Evolutionary conservation across 1,140 invertebrate species (phyloP), one percentile per base, ranked within the genome.

Genomic region (Brachionus asplanchnoidis): DNA sequence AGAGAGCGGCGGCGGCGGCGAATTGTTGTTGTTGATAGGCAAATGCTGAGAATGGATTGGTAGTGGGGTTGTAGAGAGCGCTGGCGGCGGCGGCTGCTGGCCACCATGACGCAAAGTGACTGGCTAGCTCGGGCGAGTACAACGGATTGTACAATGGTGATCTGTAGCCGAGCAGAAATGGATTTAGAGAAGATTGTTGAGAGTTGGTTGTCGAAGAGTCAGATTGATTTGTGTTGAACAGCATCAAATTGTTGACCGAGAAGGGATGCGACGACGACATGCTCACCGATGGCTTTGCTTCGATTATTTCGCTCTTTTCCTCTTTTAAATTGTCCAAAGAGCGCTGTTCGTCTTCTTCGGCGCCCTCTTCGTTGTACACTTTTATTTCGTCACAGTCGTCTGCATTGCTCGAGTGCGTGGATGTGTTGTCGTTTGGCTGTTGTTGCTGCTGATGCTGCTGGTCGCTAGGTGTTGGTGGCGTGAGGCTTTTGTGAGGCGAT

Each of bases 21-120:
- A 65, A 82, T 36, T 82, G 79, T 26, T 82, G 79, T 26, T 82
- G 79, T 36, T 82, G 79, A 28, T 82, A 82, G 40, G 78, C 42
- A n/a, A 65, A 56, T 1, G 79, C 50, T 1, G 32, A 60, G 14
- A 77, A 77, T 26, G 73, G 73, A 26, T 50, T 77, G 14, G 14
- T 4, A 3, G 42, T 23, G 0, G 36, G 53, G 26, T 60, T 82
- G 50, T 80, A 80, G 3, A 80, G 20, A 32, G 79, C 79, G 23
- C 50, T 46, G 20, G 79, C 79, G n/a, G 79, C 79, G 0, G 79
- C 79, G 0, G 79, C 79, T 17, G 79, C 79, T 6, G 79, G 77
- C 77, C 77, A 80, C 77, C 77, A 80, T 6, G 77, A 32, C 2
- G 77, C 77, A 56, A 80, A 80, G n/a, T 73, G 68, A 42, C 32